These are phyloP conservation scores for Tupaia tana DNA, from an alignment of 2,113 vertebrate genomes.

Conservation along the genomic window DNA sequence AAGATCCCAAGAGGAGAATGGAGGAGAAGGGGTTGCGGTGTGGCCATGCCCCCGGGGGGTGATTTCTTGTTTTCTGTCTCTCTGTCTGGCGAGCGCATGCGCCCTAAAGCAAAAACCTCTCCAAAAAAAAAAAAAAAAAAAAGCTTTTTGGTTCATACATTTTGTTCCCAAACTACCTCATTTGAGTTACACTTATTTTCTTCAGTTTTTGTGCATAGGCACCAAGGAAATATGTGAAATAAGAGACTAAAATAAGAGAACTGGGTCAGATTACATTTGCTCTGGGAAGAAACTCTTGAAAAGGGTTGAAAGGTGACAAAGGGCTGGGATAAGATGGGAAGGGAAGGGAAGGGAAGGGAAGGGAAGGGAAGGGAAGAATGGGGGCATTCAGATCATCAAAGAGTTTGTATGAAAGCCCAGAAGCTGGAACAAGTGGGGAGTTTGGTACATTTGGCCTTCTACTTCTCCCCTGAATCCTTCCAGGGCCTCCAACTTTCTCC, in stretches of 20 bases:
- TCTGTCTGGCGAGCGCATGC: too few species aligned
- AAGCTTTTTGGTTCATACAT: conserved; percentile 11
- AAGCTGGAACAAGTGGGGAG: background rate
- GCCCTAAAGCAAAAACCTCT: too few species aligned
- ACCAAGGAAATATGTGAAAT: background rate
- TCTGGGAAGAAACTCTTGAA: conserved; percentile 18
- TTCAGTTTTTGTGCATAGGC: background rate
- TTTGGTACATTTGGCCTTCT: background rate
- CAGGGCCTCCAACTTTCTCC: background rate
- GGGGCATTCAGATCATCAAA: background rate
- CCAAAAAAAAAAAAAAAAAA: too few species aligned
- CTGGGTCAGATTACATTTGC: background rate
- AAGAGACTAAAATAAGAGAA: background rate
- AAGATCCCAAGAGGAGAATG: too few species aligned
- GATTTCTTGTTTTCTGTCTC: too few species aligned
- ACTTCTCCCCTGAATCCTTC: background rate
- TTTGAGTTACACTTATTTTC: conserved; percentile 12
- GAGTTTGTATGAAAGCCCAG: background rate
- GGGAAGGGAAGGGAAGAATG: background rate
- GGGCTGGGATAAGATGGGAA: background rate
- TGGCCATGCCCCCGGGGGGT: too few species aligned
- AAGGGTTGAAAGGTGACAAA: background rate
- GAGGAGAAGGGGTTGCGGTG: too few species aligned
- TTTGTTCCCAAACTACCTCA: background rate
- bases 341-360: background rate